Base-by-base conservation (phyloP, 2,797 vertebrate genomes). In the Phrynocephalus vlangalii region DNA sequence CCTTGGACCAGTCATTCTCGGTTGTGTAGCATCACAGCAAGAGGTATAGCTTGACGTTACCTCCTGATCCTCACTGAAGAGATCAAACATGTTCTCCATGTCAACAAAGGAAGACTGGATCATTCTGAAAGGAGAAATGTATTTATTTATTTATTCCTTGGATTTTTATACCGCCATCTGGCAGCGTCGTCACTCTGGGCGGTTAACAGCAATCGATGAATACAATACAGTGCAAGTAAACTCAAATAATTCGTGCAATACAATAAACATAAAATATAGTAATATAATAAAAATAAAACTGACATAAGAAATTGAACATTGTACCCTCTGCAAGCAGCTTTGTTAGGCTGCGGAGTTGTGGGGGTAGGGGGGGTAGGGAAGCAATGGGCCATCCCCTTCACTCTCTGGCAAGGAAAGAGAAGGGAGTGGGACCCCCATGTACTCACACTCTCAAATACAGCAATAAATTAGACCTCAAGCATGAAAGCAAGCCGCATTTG, bases 61-160 rank as follows among this genome's bases (percentile, higher is more conserved):
- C 97, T 99, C 98, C 22, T 97, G 94, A 0, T 98, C 98, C 85
- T 99, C 98, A 0, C 97, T 95, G 30, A 99, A 98, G 80, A 99
- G 97, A 8, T 98, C 96, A 82, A 99, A 99, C 99, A 99, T 99
- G 95, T 98, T 99, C 93, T 99, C 99, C 99, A 99, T 99, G 95
- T 99, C 99, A 4, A 99, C 98, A 66, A 99, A 99, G 10, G 98
- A 99, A 33, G 94, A 98, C 95, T 99, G 99, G 95, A 99, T 99
- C 96, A 99, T 97, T 95, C 99, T 99, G 96, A 38, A 91, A n/a
- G 18, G 20, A 76, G 38, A 79, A 76, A 33, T 33, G 33, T 33
- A 33, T 33, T 33, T 33, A 33, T 33, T 33, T 33, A 33, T 33
- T 33, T 33, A 33, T 33, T 33, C 33, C 0, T 33, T 33, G 33